These are phyloP conservation scores for Diuraphis noxia DNA, from an alignment of 1,140 invertebrate genomes.

Conservation along the genomic window DNA sequence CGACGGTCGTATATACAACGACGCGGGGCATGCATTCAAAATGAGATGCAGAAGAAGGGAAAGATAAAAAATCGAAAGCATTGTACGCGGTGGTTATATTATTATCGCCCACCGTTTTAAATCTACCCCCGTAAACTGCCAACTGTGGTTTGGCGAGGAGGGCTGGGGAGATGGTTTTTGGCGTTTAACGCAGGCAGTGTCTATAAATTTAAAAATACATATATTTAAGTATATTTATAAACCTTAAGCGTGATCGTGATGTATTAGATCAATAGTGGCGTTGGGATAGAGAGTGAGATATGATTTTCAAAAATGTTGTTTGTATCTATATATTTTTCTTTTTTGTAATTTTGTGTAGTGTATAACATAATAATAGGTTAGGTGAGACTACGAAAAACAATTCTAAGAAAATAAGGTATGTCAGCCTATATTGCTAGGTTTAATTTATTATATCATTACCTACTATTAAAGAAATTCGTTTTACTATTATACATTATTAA, in stretches of 20 bases:
- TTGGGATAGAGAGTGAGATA: neutral
- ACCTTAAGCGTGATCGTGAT: neutral
- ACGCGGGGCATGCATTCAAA: constrained; percentile 10
- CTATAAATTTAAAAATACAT: neutral
- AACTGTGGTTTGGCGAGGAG: neutral
- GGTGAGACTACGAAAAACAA: too few species aligned
- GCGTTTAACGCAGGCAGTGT: neutral
- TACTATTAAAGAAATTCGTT: too few species aligned
- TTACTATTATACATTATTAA: too few species aligned
- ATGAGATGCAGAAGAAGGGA: neutral
- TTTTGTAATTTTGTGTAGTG: neutral
- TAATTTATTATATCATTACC: too few species aligned
- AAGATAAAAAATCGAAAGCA: constrained; percentile 48
- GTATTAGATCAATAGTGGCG: neutral
- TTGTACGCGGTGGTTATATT: constrained; percentile 27
- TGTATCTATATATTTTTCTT: neutral
- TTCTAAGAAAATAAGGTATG: too few species aligned
- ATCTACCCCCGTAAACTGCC: neutral
- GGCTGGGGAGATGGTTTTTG: neutral
- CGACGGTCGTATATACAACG: neutral
- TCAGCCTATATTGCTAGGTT: too few species aligned
- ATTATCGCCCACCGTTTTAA: constrained; percentile 32
- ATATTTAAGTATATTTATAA: neutral
- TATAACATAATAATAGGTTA: neutral
- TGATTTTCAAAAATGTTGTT: neutral